These are phyloP conservation scores for Thecophora atra DNA, from an alignment of 2,888 invertebrate genomes.

Conservation along the genomic window DNA sequence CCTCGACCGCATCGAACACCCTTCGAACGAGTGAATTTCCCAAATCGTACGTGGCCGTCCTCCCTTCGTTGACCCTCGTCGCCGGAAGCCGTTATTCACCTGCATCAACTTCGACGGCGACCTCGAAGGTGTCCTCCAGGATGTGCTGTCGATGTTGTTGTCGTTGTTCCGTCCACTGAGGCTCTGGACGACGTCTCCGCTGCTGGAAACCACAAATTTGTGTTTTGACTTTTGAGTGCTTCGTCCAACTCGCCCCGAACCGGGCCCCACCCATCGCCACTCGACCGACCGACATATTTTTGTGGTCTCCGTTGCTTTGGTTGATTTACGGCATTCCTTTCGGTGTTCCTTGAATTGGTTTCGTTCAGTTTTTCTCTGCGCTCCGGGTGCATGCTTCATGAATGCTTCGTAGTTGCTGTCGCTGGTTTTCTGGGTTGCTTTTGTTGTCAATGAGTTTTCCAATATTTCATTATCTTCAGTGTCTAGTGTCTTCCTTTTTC, in stretches of 20 bases:
- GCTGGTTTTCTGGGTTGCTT: no score
- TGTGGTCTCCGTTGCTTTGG: constrained; percentile 48
- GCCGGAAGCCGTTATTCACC: constrained; percentile 41
- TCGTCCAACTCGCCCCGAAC: constrained; percentile 13
- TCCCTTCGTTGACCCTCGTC: not conserved
- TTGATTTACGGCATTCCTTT: not conserved
- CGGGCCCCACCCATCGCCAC: no score
- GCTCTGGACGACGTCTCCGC: not conserved
- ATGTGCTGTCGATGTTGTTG: not conserved
- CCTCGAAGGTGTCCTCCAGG: constrained; percentile 36
- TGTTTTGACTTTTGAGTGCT: constrained; percentile 61
- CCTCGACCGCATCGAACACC: not conserved
- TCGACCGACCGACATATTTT: constrained; percentile 49
- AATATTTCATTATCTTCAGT: no score
- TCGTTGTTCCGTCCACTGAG: not conserved
- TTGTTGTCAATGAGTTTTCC: no score
- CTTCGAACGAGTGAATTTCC: no score
- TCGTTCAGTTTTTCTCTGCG: no score
- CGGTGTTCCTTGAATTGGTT: no score
- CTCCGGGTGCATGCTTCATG: no score
- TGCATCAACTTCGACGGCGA: constrained; percentile 38
- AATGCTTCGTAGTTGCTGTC: no score
- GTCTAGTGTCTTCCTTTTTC: no score
- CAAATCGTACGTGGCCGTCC: no score
- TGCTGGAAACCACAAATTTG: constrained; percentile 60